A percentile compares a stretch with the other conserved stretches of the same genome.
These are phyloP conservation scores for Rhynchomys soricoides DNA, from an alignment of 2,113 vertebrate species.

Conservation along the genomic window DNA sequence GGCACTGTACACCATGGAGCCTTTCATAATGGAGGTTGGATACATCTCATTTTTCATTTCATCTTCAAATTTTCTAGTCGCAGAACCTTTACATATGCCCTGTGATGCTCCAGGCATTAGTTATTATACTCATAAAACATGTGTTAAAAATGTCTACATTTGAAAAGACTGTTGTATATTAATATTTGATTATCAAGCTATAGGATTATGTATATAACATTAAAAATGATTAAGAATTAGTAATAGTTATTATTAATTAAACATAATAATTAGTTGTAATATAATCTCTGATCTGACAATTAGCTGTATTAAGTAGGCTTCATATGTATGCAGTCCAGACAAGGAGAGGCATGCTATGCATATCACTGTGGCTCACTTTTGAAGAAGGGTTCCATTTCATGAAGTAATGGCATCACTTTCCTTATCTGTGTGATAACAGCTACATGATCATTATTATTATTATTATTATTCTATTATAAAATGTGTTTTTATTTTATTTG, in stretches of 20 bases:
- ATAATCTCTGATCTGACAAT: background rate
- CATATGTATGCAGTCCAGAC: background rate
- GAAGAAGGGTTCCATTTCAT: background rate
- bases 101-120: background rate
- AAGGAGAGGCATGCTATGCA: background rate
- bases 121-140: background rate
- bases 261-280: background rate
- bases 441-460: background rate
- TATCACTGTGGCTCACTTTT: background rate
- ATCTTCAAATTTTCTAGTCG: accelerated
- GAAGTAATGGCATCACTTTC: background rate
- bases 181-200: background rate
- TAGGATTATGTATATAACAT: background rate
- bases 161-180: background rate
- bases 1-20: background rate
- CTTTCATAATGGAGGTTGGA: background rate
- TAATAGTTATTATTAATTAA: background rate
- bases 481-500: background rate
- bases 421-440: background rate
- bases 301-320: background rate
- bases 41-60: background rate
- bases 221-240: background rate
- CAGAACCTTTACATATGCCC: background rate
- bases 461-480: background rate
- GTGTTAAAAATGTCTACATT: background rate